Evolutionary conservation across 2,888 invertebrate genomes (phyloP), one percentile per base, ranked within the genome.

Genomic region (Tiphia femorata): DNA sequence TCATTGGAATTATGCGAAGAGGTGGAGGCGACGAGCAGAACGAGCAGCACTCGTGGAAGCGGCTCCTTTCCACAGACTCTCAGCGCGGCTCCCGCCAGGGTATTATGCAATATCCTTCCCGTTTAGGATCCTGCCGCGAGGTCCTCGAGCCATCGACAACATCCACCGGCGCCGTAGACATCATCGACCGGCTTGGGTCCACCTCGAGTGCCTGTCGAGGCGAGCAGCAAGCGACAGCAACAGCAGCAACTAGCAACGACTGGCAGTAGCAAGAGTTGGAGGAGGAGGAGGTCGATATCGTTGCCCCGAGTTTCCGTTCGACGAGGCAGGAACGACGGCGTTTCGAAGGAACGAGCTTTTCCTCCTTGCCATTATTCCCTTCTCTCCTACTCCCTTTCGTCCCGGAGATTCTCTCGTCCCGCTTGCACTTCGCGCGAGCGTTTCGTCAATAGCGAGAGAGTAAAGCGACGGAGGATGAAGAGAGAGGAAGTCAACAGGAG

Each of bases 281-380:
- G 29, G 27, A 40, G 33, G 35, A 33, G 7, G 35, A 29, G 40
- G 49, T 46, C 64, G 57, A 67, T 67, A 67, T 50, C 64, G 56
- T 58, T n/a, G n/a, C n/a, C 8, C 52, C 62, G 65, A 68, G 66
- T 68, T 68, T 68, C 67, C 65, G 58, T 48, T 67, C 53, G 43
- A 21, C 46, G 49, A 56, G n/a, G n/a, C n/a, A n/a, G n/a, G n/a
- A n/a, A n/a, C n/a, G 50, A 43, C 30, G 41, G 27, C 43, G 49
- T 40, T 38, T n/a, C n/a, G n/a, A n/a, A n/a, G n/a, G 27, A 38
- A 51, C 46, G 57, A 49, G 51, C 38, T 33, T 49, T 30, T 35
- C 25, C 23, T 27, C 29, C 46, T 33, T 37, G 23, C 54, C 40
- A 56, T 41, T 51, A 37, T 63, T 8, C 17, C 37, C 16, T 7